Conservation (phyloP, 1,140 invertebrate species). For the Drosophila albomicans region DNA sequence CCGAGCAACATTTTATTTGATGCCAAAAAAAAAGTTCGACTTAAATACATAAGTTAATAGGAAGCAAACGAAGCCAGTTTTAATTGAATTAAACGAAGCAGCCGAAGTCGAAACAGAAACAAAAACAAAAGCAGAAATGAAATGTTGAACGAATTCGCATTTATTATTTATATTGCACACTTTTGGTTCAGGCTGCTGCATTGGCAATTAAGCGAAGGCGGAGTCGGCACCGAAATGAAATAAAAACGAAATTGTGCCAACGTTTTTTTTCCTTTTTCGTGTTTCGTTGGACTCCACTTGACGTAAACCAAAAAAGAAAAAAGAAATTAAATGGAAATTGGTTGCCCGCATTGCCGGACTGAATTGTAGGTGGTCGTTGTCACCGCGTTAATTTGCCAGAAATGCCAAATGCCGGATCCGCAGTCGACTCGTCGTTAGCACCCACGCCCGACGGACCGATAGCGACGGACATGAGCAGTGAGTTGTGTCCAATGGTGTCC, state of each 20-base stretch:
- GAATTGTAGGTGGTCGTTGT: conserved; percentile 5
- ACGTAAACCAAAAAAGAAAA: conserved; percentile 14
- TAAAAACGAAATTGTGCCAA: conserved; percentile 35
- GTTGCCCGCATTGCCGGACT: conserved; percentile 6
- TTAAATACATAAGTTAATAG: conserved; percentile 17
- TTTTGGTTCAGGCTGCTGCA: conserved; percentile 18
- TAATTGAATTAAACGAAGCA: conserved; percentile 25
- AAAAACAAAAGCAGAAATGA: conserved; percentile 4
- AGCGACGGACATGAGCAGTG: conserved; percentile 3
- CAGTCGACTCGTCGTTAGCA: conserved; percentile 48
- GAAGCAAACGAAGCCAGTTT: conserved; percentile 5
- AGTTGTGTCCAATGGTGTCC: neutral
- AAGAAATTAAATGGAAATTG: conserved; percentile 23
- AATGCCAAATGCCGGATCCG: conserved; percentile 53
- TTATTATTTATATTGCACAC: conserved; percentile 38
- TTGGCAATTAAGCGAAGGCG: conserved; percentile 28
- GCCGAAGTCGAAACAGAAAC: conserved; percentile 21
- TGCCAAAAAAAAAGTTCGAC: neutral
- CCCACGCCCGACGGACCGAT: conserved; percentile 43
- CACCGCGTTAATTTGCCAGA: conserved; percentile 55
- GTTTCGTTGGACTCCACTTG: conserved; percentile 21
- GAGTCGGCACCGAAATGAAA: conserved; percentile 21
- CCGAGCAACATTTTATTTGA: neutral
- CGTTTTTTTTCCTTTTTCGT: conserved; percentile 6
- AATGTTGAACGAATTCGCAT: conserved; percentile 4